phyloP scores from a whole-genome alignment of 2,888 invertebrate genomes.

The Myopa tessellatipennis region DNA sequence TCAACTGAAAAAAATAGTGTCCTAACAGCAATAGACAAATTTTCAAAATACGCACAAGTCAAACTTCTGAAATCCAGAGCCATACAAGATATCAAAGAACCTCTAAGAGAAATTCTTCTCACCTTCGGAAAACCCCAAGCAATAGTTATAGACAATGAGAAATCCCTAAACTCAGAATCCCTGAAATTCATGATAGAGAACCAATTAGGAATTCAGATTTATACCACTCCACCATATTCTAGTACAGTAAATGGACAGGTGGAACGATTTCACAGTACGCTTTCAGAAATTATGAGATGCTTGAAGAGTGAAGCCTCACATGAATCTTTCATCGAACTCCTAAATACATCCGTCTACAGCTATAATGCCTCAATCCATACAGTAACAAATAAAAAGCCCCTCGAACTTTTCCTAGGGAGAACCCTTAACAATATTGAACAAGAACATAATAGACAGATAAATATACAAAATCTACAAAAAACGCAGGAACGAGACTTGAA shows the following conservation, averaged over 20 bases:
- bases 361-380: constrained; percentile 38
- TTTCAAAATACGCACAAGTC: constrained; percentile 14
- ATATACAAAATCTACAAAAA: constrained; percentile 14
- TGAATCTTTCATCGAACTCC: constrained; percentile 27
- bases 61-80: constrained; percentile 6
- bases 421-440: constrained; percentile 14
- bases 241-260: constrained; percentile 33
- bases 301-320: constrained; percentile 17
- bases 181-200: constrained; percentile 33
- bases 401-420: constrained; percentile 36
- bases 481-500: constrained; percentile 25
- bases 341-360: constrained; percentile 32
- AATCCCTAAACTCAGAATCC: constrained; percentile 1
- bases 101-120: constrained; percentile 10
- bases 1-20: background rate
- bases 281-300: too few species aligned
- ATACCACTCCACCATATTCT: constrained; percentile 16
- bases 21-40: constrained; percentile 20
- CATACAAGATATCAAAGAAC: constrained; percentile 5
- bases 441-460: constrained; percentile 22
- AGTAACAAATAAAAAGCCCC: constrained; percentile 27
- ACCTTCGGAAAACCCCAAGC: constrained; percentile 19
- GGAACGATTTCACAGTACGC: too few species aligned
- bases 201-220: constrained; percentile 10
- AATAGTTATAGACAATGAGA: constrained; percentile 23